Base-by-base conservation (phyloP, 2,888 invertebrate genomes). In the Halocaridina rubra region DNA sequence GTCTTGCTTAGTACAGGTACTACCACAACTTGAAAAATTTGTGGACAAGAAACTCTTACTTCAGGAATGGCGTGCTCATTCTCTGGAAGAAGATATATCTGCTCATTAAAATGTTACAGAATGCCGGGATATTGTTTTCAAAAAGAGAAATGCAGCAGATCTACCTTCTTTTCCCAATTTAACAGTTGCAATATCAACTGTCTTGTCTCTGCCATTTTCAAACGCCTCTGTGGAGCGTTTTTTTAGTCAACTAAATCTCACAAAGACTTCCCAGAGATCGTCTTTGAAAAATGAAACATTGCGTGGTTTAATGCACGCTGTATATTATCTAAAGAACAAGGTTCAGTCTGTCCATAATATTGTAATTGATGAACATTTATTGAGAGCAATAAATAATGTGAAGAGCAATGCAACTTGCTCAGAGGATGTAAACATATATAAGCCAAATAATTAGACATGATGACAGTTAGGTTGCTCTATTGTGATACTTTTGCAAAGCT, bases 211-310 rank as follows among this genome's bases (percentile, higher is more conserved):
- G 5, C 77, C 61, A 13, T 77, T 59, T 33, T 77, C 77, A 32
- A 77, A 77, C 59, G 77, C 77, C 19, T 57, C 64, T 7, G 61
- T 61, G 13, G 53, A 46, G 10, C 75, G 75, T 24, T 75, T 90
- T 32, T 89, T 4, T 89, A 89, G 82, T 89, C 90, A 3, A 90
- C 86, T 79, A n/a, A 89, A 85, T 27, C 82, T 57, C 27, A 33
- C 86, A 91, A 92, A 64, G 30, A 32, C 32, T 4, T 78, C 7
- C 22, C 64, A 19, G 24, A 61, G 32, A 30, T 5, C 33, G 10
- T 57, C 46, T 7, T 33, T 64, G 5, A 32, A 78, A 64, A 59
- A 78, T 33, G 64, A 64, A 32, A 78, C 61, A n/a, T 10, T 78
- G 30, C 5, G 33, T 10, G 77, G 77, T 13, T 0, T 78, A 22